phyloP scores from a whole-genome alignment of 1,140 invertebrate species.

The Drosophila repleta region DNA sequence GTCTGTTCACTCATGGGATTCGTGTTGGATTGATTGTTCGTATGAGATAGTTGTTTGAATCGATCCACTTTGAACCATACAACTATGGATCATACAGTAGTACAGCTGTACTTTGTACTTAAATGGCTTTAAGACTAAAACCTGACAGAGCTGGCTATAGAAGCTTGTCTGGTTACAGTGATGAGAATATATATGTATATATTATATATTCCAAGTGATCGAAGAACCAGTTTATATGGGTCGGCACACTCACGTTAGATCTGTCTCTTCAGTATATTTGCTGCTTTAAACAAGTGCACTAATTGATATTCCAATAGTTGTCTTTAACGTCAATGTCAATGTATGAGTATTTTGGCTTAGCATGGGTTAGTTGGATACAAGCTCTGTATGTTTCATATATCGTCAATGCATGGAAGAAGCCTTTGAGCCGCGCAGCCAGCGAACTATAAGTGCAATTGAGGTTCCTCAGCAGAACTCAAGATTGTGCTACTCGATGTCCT shows the following conservation, averaged over 20 bases:
- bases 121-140: no score
- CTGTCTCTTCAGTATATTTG: not conserved
- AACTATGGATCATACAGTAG: no score
- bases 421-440: slow-evolving; percentile 34
- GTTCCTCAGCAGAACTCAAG: slow-evolving; percentile 61
- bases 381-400: slow-evolving; percentile 63
- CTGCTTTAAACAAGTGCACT: slow-evolving; percentile 26
- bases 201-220: no score
- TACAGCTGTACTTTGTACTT: no score
- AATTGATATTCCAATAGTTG: slow-evolving; percentile 25
- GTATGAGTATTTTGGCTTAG: not conserved
- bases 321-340: slow-evolving; percentile 21
- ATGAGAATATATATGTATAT: no score
- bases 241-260: no score
- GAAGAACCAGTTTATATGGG: not conserved
- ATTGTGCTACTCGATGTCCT: slow-evolving; percentile 72
- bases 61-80: no score
- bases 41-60: no score
- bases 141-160: no score
- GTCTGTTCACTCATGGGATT: no score
- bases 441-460: slow-evolving; percentile 76
- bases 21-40: no score
- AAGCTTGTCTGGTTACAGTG: no score
- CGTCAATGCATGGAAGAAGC: slow-evolving; percentile 47
- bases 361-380: slow-evolving; percentile 7